Conservation (phyloP, 2,888 invertebrate genomes). For the Drosophila demipolita region DNA sequence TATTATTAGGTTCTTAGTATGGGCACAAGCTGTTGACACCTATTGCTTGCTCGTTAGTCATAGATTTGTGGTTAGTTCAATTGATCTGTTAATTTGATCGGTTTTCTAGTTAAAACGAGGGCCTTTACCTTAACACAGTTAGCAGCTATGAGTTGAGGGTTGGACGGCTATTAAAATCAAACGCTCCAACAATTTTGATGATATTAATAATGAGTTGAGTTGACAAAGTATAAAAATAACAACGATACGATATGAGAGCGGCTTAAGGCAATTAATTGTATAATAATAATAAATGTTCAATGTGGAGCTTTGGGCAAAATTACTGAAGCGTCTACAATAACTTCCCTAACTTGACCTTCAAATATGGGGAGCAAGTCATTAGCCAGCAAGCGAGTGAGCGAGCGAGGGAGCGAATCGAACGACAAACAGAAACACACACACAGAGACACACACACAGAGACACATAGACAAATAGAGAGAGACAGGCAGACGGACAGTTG, state of each 20-base stretch:
- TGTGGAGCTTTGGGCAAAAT: slow-evolving; percentile 77
- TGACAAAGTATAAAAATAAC: slow-evolving; percentile 48
- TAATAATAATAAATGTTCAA: slow-evolving; percentile 76
- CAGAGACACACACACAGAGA: neutral
- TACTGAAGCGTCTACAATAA: slow-evolving; percentile 82
- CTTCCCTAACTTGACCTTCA: slow-evolving; percentile 81
- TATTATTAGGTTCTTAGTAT: slow-evolving; percentile 12
- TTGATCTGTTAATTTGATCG: slow-evolving; percentile 22
- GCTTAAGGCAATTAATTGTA: slow-evolving; percentile 77
- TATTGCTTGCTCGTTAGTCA: slow-evolving; percentile 54
- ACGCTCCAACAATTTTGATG: slow-evolving; percentile 82
- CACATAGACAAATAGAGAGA: slow-evolving; percentile 4
- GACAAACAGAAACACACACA: slow-evolving; percentile 21
- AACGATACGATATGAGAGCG: slow-evolving; percentile 53
- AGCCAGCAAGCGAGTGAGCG: slow-evolving; percentile 27
- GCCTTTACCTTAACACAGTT: slow-evolving; percentile 75
- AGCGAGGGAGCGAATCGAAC: slow-evolving; percentile 30
- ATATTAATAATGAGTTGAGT: slow-evolving; percentile 60
- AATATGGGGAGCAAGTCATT: slow-evolving; percentile 69
- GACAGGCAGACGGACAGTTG: slow-evolving; percentile 36
- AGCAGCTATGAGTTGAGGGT: slow-evolving; percentile 25
- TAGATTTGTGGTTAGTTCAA: slow-evolving; percentile 60
- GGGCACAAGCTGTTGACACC: slow-evolving; percentile 47
- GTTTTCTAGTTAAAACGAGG: slow-evolving; percentile 32
- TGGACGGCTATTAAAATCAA: slow-evolving; percentile 71